Conservation (phyloP, 2,888 invertebrate genomes). For the Acanthosepion lycidas region DNA sequence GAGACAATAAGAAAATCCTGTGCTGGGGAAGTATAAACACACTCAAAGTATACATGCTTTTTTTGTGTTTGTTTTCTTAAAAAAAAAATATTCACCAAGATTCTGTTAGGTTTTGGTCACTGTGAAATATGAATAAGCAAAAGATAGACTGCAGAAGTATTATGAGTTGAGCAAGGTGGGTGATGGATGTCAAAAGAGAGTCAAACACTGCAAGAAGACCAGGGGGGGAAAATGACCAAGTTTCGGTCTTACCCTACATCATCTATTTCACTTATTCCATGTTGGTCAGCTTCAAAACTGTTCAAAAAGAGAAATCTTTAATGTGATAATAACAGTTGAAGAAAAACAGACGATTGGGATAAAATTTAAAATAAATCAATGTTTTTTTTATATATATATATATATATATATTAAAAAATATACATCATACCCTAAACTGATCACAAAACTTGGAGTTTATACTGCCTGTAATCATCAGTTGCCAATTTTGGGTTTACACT, state of each 20-base stretch:
- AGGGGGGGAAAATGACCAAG: neutral
- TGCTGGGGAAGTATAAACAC: neutral
- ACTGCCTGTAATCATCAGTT: too few relatives aligned
- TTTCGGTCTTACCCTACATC: neutral
- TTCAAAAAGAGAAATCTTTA: neutral
- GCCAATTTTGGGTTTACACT: too few relatives aligned
- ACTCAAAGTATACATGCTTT: constrained; percentile 25
- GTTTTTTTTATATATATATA: neutral
- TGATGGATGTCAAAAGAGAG: neutral
- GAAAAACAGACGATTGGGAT: neutral
- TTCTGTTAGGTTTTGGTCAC: neutral
- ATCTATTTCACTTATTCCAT: neutral
- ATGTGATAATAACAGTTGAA: neutral
- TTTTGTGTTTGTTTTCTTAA: neutral
- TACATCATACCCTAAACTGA: too few relatives aligned
- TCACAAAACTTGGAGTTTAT: too few relatives aligned
- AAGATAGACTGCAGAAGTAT: neutral
- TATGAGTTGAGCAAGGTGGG: neutral
- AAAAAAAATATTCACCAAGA: neutral
- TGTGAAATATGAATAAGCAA: neutral
- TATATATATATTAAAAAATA: neutral
- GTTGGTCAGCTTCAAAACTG: neutral
- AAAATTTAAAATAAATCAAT: neutral
- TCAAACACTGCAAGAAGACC: neutral
- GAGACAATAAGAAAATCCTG: neutral